Evolutionary conservation across 1,140 invertebrate species (phyloP).

Genomic region (Monomorium pharaonis): DNA sequence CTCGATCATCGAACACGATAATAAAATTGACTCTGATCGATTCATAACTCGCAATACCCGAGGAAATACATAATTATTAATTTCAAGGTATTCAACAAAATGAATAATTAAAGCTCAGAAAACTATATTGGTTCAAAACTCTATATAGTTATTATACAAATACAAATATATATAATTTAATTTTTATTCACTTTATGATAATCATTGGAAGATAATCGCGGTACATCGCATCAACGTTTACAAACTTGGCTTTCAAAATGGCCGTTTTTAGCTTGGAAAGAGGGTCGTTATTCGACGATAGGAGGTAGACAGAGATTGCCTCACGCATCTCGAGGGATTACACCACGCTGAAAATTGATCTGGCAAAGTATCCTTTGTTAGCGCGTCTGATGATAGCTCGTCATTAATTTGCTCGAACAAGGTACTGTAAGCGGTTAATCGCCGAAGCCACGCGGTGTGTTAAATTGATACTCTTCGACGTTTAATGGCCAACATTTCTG

Average conservation of each 20-base stretch:
- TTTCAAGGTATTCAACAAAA: neutral
- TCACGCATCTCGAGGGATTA: slow-evolving; percentile 33
- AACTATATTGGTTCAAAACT: neutral
- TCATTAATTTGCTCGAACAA: slow-evolving; percentile 33
- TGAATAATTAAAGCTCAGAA: neutral
- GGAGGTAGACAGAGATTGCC: slow-evolving; percentile 43
- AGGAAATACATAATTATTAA: neutral
- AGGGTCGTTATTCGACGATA: slow-evolving; percentile 38
- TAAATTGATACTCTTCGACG: slow-evolving; percentile 27
- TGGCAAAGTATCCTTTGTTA: slow-evolving; percentile 41
- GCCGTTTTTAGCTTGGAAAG: slow-evolving; percentile 49
- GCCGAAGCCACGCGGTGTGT: slow-evolving; percentile 23
- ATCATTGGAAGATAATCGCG: slow-evolving; percentile 28
- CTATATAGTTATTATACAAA: neutral
- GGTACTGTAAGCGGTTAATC: slow-evolving; percentile 41
- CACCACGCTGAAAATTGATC: slow-evolving; percentile 23
- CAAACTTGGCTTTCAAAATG: slow-evolving; percentile 24
- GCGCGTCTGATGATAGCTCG: slow-evolving; percentile 7
- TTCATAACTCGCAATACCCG: neutral
- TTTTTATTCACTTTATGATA: neutral
- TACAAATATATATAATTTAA: neutral
- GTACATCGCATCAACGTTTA: slow-evolving; percentile 6
- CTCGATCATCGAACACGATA: slow-evolving; percentile 41
- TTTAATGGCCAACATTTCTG: slow-evolving; percentile 36
- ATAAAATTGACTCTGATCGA: neutral